Percentiles rank a stretch among this genome's conserved stretches.
Conservation (phyloP, 2,888 invertebrate species). For the Yponomeuta evonymella region DNA sequence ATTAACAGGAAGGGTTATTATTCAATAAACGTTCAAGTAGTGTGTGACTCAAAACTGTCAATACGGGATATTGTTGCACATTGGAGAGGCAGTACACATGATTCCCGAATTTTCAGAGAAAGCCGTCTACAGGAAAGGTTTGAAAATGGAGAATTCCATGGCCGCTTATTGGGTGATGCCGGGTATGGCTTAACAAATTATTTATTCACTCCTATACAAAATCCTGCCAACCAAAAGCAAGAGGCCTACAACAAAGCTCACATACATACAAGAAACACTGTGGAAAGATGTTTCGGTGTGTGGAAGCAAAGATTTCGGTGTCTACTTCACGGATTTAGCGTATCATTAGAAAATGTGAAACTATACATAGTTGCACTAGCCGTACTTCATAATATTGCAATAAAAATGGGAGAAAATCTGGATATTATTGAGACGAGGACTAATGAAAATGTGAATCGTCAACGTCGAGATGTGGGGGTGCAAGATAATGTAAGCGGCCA, state of each 20-base stretch:
- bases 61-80: conserved; percentile 20
- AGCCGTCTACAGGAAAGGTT: conserved; percentile 18
- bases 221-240: conserved; percentile 13
- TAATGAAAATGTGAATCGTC: too few relatives aligned
- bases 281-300: conserved; percentile 25
- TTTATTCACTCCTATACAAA: conserved; percentile 20
- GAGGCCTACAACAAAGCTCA: conserved; percentile 23
- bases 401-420: background rate
- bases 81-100: conserved; percentile 21
- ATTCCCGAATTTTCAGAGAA: conserved; percentile 20
- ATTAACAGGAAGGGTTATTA: conserved; percentile 22
- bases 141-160: conserved; percentile 18
- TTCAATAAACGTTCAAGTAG: conserved; percentile 23
- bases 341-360: conserved; percentile 15
- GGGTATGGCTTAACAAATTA: conserved; percentile 20
- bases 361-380: conserved; percentile 19
- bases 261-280: conserved; percentile 19
- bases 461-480: too few relatives aligned
- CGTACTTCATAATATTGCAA: conserved; percentile 21
- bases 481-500: too few relatives aligned
- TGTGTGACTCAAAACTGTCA: conserved; percentile 18
- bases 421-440: too few relatives aligned
- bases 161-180: conserved; percentile 20
- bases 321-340: conserved; percentile 20
- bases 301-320: conserved; percentile 24